Evolutionary conservation across 1,140 invertebrate genomes (phyloP), one percentile per base, ranked within the genome.

Genomic region (Globodera ellingtonae): DNA sequence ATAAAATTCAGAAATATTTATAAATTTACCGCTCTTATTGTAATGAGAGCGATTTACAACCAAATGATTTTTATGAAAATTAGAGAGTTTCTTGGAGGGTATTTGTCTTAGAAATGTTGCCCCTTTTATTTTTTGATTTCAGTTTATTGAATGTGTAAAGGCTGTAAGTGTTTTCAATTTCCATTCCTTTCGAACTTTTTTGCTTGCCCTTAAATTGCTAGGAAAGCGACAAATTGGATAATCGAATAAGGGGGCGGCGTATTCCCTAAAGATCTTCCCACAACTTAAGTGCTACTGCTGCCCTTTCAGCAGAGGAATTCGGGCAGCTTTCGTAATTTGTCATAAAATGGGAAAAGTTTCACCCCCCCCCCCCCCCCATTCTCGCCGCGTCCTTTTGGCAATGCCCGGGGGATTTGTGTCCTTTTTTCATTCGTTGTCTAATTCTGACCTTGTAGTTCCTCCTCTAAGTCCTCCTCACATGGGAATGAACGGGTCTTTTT

Each of bases 121-220:
- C 8, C 52, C 4, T 52, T 15, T 15, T 52, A 52, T 52, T 15
- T 52, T 52, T 8, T 6, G 52, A 52, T 9, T 52, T 52, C 52
- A 3, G 8, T 3, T 52, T 9, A 15, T 15, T 15, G 52, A 52
- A 52, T 52, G 52, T 52, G 8, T 10, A 52, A 52, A 52, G 8
- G 9, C 9, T 52, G 52, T 52, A 13, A 52, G 15, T 52, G 52
- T 52, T 52, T 52, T 35, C 35, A 35, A 35, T 56, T 73, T 73
- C 21, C 21, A 24, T 18, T 76, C 46, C 71, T 48, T 72, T 76
- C 7, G 13, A 73, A 76, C 46, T 70, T 70, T 24, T n/a, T 70
- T 47, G 46, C 10, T 70, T 70, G 67, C 4, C n/a, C 50, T 56
- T 56, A 56, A 4, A 50, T 52, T 76, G 47, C 44, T 76, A 10